Percentiles rank a stretch among this genome's conserved stretches.
These are phyloP conservation scores for Lota lota DNA, from an alignment of 2,113 vertebrate genomes.

Conservation along the genomic window DNA sequence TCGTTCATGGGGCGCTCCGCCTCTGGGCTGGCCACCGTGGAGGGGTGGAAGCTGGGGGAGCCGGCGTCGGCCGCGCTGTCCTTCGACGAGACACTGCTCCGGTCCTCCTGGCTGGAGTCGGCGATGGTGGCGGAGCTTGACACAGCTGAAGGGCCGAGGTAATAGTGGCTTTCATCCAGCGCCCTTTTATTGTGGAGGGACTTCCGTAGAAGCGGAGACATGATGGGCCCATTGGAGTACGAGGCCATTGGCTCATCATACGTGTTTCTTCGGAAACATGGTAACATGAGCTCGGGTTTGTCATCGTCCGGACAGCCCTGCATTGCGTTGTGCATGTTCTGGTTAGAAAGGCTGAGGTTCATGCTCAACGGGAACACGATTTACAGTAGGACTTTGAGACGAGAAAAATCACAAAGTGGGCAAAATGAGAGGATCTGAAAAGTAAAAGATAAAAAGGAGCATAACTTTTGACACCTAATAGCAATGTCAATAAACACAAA, in stretches of 20 bases:
- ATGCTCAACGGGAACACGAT: slow-evolving; percentile 34
- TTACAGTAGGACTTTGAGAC: background rate
- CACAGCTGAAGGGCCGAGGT: slow-evolving; percentile 52
- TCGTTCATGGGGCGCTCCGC: slow-evolving; percentile 70
- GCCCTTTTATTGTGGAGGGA: slow-evolving; percentile 62
- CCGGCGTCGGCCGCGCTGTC: slow-evolving; percentile 56
- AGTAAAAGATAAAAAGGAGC: background rate
- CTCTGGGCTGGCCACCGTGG: slow-evolving; percentile 53
- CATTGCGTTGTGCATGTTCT: slow-evolving; percentile 53
- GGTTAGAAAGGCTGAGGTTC: slow-evolving; percentile 70
- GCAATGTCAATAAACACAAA: slow-evolving; percentile 2
- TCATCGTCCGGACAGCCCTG: slow-evolving; percentile 61
- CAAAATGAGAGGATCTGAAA: slow-evolving; percentile 7
- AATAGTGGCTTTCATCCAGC: slow-evolving; percentile 69
- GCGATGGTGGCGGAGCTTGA: slow-evolving; percentile 46
- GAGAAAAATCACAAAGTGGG: background rate
- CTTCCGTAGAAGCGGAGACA: slow-evolving; percentile 78
- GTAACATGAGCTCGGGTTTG: slow-evolving; percentile 63
- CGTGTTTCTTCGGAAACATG: slow-evolving; percentile 68
- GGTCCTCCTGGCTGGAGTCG: slow-evolving; percentile 65
- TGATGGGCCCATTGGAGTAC: slow-evolving; percentile 71
- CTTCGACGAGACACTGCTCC: slow-evolving; percentile 56
- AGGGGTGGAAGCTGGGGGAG: slow-evolving; percentile 48
- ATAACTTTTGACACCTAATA: background rate
- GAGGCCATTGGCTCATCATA: slow-evolving; percentile 68